Conservation (phyloP, 1,140 invertebrate species). For the Macrocentrus cingulum region DNA sequence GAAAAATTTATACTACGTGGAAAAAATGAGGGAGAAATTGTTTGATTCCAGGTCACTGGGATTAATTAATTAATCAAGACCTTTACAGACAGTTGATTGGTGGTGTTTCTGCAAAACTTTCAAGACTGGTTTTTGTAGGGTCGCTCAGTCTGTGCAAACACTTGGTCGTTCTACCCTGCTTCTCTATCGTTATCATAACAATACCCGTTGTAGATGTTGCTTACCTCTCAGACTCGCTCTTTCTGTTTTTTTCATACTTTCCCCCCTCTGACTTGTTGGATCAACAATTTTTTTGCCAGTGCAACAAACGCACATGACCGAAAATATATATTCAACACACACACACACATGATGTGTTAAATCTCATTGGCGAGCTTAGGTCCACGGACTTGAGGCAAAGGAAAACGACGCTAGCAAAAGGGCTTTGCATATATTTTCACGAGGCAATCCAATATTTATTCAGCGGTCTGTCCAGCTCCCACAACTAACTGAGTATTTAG, state of each 20-base stretch:
- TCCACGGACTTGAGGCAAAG: background rate
- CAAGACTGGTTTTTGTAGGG: slow-evolving; percentile 18
- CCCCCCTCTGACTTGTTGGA: slow-evolving; percentile 13
- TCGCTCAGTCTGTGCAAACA: slow-evolving; percentile 40
- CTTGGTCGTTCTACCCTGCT: slow-evolving; percentile 26
- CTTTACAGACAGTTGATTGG: background rate
- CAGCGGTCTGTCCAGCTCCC: slow-evolving; percentile 35
- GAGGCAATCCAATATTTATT: slow-evolving; percentile 40
- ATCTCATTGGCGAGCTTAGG: too few species aligned
- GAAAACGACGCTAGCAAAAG: background rate
- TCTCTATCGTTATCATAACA: slow-evolving; percentile 42
- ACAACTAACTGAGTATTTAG: slow-evolving; percentile 33
- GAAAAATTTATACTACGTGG: slow-evolving; percentile 21
- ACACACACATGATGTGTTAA: too few species aligned
- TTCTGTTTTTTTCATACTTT: too few species aligned
- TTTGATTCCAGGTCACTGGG: slow-evolving; percentile 17
- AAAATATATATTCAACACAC: too few species aligned
- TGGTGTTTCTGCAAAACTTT: slow-evolving; percentile 3
- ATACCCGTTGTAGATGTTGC: slow-evolving; percentile 30
- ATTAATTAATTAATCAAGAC: slow-evolving; percentile 22
- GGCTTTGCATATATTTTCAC: slow-evolving; percentile 34
- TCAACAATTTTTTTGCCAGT: slow-evolving; percentile 1
- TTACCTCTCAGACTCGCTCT: slow-evolving; percentile 21
- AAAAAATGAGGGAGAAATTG: background rate
- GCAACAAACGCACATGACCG: slow-evolving; percentile 7